A percentile compares a stretch with the other conserved stretches of the same genome.
Conservation (phyloP, 2,888 invertebrate genomes). For the Oxytorus armatus region DNA sequence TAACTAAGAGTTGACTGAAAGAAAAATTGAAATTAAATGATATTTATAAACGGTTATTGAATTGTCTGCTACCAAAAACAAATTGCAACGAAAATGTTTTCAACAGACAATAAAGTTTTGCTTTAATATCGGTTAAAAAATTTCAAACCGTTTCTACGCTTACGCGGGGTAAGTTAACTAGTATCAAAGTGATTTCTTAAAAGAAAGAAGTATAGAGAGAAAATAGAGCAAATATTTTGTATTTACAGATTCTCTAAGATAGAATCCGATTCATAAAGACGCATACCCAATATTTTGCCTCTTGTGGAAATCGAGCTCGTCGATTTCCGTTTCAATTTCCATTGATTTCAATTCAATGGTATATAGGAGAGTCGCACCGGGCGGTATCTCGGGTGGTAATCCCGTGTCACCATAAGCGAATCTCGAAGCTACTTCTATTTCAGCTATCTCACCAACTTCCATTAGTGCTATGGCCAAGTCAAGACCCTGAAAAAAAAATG, state of each 20-base stretch:
- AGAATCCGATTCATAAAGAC: not conserved
- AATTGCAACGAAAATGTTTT: not conserved
- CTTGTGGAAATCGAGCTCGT: slow-evolving; percentile 88
- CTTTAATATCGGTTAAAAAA: not conserved
- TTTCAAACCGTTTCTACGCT: not conserved
- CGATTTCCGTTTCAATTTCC: slow-evolving; percentile 89
- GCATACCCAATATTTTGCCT: slow-evolving; percentile 91
- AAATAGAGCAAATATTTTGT: not conserved
- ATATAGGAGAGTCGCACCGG: slow-evolving; percentile 89
- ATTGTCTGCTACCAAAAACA: not conserved
- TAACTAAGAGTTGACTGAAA: no score
- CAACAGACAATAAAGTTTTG: not conserved
- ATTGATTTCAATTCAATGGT: slow-evolving; percentile 90
- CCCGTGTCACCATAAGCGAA: slow-evolving; percentile 94
- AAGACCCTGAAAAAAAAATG: slow-evolving; percentile 87
- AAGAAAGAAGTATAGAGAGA: not conserved
- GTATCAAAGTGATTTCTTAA: not conserved
- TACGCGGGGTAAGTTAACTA: not conserved
- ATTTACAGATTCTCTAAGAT: not conserved
- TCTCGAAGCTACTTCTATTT: slow-evolving; percentile 90
- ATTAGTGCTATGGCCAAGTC: slow-evolving; percentile 94
- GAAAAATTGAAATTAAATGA: not conserved
- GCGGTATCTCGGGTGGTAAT: slow-evolving; percentile 88
- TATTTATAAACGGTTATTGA: not conserved
- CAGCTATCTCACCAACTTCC: slow-evolving; percentile 92